Base-by-base conservation (phyloP, 2,888 invertebrate genomes). In the Hanleya hanleyi region DNA sequence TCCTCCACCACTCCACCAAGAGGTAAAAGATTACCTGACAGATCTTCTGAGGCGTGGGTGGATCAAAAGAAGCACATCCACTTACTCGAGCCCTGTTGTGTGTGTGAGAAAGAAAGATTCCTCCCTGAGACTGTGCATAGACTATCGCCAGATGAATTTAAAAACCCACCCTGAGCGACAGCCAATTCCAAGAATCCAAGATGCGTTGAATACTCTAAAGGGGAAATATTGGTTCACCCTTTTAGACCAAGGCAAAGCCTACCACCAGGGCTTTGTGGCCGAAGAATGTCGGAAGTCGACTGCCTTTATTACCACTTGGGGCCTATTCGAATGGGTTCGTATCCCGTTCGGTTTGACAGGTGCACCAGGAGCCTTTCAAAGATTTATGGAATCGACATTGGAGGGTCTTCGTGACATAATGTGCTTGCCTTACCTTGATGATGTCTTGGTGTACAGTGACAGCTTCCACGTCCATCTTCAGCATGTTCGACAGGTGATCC, bases 21-120 rank as follows among this genome's bases (percentile, higher is more conserved):
- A 82, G 49, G 81, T 81, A 0, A 81, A 81, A 47, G 75, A 76
- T 41, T 82, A 79, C 41, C 32, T 82, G 29, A 36, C 33, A 9
- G 75, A 78, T 37, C 49, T 79, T 9, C 12, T 78, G 12, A 38
- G 18, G 12, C 69, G 71, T 32, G 75, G 75, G 1, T 81, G 67
- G 69, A 77, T 80, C 7, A 62, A 33, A 33, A 62, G 36, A 36
- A 62, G 33, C 33, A 32, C 62, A 12, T 62, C 62, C 22, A 32
- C 7, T 33, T 79, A 76, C 49, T 49, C 75, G 22, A 76, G 76
- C 47, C 69, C 75, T 26, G 61, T 79, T 5, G 79, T 79, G 5
- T 77, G 79, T 72, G 77, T 77, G 7, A 51, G 77, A 22, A 78
- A 77, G 38, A 78, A 80, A 62, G 62, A 62, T 62, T 26, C 32